phyloP scores from a whole-genome alignment of 2,797 vertebrate species.

The Thaleichthys pacificus region DNA sequence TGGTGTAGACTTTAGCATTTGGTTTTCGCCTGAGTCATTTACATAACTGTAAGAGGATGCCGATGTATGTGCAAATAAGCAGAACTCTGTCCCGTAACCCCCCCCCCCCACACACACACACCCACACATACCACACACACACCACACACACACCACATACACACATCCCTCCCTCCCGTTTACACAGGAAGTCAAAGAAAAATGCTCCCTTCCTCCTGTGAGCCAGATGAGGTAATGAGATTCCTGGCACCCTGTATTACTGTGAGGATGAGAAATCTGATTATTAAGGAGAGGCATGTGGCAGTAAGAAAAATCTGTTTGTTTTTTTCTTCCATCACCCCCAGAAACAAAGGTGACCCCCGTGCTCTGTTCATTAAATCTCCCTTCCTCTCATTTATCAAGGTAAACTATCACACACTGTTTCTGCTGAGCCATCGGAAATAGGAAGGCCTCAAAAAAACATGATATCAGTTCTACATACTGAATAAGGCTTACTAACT shows the following conservation, averaged over 20 bases:
- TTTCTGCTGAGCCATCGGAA: slow-evolving; percentile 96
- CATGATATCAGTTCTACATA: slow-evolving; percentile 70
- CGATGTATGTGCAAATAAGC: slow-evolving; percentile 95
- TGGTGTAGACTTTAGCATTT: slow-evolving; percentile 99
- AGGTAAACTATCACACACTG: slow-evolving; percentile 81
- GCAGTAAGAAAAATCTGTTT: slow-evolving; percentile 99
- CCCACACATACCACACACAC: neutral
- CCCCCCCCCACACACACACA: neutral
- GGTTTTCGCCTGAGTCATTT: slow-evolving; percentile 93
- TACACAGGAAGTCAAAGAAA: slow-evolving; percentile 80
- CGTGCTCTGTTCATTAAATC: slow-evolving; percentile 94
- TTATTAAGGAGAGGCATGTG: slow-evolving; percentile 98
- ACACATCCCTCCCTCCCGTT: slow-evolving; percentile 64
- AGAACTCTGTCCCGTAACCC: slow-evolving; percentile 76
- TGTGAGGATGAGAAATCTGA: slow-evolving; percentile 93
- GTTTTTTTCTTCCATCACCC: slow-evolving; percentile 87
- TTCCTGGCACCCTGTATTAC: slow-evolving; percentile 88
- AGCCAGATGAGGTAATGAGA: slow-evolving; percentile 97
- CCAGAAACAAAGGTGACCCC: slow-evolving; percentile 94
- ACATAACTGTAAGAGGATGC: slow-evolving; percentile 91
- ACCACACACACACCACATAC: slow-evolving; percentile 2
- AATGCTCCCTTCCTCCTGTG: slow-evolving; percentile 82
- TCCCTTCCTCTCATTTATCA: slow-evolving; percentile 93
- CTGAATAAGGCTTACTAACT: slow-evolving; percentile 60
- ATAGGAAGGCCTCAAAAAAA: slow-evolving; percentile 88